phyloP scores from a whole-genome alignment of 2,888 invertebrate genomes.

The Leucoma salicis region DNA sequence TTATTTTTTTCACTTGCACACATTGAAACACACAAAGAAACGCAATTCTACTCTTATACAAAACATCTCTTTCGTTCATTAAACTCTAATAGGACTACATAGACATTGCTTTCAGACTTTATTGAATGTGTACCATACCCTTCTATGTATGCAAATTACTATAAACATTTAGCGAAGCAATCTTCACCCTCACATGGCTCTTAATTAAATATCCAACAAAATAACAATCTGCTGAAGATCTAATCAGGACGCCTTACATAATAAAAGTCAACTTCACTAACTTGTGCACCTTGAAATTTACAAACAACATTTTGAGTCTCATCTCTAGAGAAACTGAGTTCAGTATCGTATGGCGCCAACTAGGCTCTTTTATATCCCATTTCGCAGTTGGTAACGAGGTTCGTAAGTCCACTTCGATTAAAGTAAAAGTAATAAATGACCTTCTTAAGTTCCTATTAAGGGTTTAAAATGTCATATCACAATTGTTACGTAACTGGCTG shows the following conservation, averaged over 20 bases:
- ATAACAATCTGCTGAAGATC: slow-evolving; percentile 36
- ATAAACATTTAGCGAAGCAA: slow-evolving; percentile 3
- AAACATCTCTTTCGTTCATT: no score
- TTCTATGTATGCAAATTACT: not conserved
- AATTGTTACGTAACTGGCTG: slow-evolving; percentile 24
- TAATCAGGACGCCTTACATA: slow-evolving; percentile 45
- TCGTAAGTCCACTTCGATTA: slow-evolving; percentile 48
- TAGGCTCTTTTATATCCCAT: slow-evolving; percentile 39
- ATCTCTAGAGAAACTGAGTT: slow-evolving; percentile 13
- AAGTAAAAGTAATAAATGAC: slow-evolving; percentile 48
- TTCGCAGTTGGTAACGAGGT: slow-evolving; percentile 44
- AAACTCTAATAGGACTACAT: no score
- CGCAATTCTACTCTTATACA: no score
- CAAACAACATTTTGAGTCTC: slow-evolving; percentile 17
- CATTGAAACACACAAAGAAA: no score
- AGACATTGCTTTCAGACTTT: not conserved
- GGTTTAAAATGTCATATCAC: slow-evolving; percentile 29
- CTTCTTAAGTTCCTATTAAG: slow-evolving; percentile 40
- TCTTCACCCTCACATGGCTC: slow-evolving; percentile 29
- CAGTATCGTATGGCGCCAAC: slow-evolving; percentile 11
- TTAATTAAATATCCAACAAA: slow-evolving; percentile 41
- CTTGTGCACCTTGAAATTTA: slow-evolving; percentile 18
- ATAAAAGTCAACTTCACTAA: slow-evolving; percentile 40
- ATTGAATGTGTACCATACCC: not conserved
- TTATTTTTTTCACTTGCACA: no score